These are phyloP conservation scores for Ochlodes sylvanus DNA, from an alignment of 2,888 invertebrate genomes.

Conservation along the genomic window DNA sequence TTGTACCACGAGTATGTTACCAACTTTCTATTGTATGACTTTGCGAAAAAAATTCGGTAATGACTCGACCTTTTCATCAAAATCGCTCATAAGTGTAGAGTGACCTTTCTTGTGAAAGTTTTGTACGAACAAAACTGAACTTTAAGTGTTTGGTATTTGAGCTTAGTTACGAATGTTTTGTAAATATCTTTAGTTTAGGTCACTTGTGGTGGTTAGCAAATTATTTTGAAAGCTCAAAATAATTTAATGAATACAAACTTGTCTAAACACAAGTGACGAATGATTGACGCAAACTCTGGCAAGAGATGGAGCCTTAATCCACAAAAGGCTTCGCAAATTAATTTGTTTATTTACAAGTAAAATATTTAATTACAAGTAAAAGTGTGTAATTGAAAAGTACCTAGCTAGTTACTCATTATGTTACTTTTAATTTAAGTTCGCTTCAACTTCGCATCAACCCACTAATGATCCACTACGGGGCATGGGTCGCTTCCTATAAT, in stretches of 20 bases:
- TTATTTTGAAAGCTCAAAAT: not conserved
- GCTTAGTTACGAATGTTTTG: not conserved
- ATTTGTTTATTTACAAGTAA: too few relatives aligned
- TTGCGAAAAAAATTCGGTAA: slow-evolving; percentile 11
- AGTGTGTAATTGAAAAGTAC: too few relatives aligned
- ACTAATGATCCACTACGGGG: too few relatives aligned
- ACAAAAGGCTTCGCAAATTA: too few relatives aligned
- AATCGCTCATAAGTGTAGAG: not conserved
- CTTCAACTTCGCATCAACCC: too few relatives aligned
- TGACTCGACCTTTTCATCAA: slow-evolving; percentile 21
- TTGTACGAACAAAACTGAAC: not conserved
- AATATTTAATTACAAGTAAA: too few relatives aligned
- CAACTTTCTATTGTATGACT: slow-evolving; percentile 26
- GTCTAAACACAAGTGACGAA: not conserved
- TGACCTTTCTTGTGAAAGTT: not conserved
- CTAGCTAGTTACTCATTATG: too few relatives aligned
- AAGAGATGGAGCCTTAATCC: too few relatives aligned
- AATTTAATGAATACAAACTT: not conserved
- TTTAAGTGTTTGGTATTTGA: not conserved
- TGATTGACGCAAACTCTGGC: not conserved
- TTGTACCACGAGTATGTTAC: not conserved
- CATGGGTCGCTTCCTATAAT: too few relatives aligned
- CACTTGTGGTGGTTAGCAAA: not conserved
- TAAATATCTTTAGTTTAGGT: not conserved
- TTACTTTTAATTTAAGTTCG: too few relatives aligned